These are phyloP conservation scores for Thalassoma bifasciatum DNA, from an alignment of 2,113 vertebrate genomes.

Conservation along the genomic window DNA sequence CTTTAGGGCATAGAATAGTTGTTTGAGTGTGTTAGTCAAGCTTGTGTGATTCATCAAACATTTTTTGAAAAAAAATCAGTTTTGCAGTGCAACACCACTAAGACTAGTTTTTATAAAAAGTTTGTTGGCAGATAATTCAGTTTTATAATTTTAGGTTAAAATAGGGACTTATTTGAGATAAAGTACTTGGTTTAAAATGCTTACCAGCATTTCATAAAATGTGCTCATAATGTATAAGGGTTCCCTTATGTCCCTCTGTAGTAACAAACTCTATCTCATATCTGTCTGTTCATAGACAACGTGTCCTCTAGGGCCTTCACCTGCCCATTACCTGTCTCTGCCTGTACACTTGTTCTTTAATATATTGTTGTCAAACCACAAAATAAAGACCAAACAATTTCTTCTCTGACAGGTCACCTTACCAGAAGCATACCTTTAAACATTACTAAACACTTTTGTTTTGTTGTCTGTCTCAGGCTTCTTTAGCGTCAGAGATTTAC, in stretches of 20 bases:
- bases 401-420: background rate
- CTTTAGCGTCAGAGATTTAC: background rate
- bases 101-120: too few species aligned
- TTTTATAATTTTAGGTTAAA: too few species aligned
- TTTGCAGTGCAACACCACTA: too few species aligned
- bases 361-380: background rate
- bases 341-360: background rate
- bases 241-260: background rate
- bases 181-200: background rate
- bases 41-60: too few species aligned
- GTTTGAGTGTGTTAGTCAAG: too few species aligned
- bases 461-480: too few species aligned
- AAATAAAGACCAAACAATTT: background rate
- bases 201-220: background rate
- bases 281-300: background rate
- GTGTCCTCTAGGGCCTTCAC: background rate
- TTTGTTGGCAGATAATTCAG: too few species aligned
- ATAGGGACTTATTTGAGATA: too few species aligned
- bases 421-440: background rate
- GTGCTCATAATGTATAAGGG: background rate
- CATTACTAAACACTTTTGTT: background rate
- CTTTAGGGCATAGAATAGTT: background rate
- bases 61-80: too few species aligned
- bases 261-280: background rate
- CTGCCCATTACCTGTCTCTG: background rate